Base-by-base conservation (phyloP, 2,888 invertebrate genomes). In the Ichneumoninae sp. region DNA sequence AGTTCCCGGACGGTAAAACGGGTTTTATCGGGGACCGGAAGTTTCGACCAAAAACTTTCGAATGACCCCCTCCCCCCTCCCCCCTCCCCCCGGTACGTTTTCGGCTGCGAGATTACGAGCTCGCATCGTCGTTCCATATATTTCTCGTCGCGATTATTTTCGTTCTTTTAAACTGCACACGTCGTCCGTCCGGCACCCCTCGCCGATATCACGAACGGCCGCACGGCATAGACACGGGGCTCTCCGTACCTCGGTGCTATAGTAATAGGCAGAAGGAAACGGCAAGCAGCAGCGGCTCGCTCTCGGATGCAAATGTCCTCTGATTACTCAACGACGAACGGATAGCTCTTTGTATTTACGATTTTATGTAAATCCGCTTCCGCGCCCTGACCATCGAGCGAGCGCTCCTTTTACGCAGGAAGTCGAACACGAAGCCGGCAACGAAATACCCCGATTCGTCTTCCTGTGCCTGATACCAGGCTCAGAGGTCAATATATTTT, bases 281-380 rank as follows among this genome's bases (percentile, higher is more conserved):
- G 16, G 13, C 63, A 33, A 47, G 57, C 47, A 68, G 79, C 71
- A 57, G 65, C 68, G 71, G 65, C 16, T 50, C 74, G 84, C 57
- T 83, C 85, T 78, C 78, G 69, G 87, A 88, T 88, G 88, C 86
- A 87, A 89, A 88, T 88, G 85, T 84, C 85, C 83, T 82, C 81
- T 85, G 89, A 89, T 89, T 88, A 87, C 85, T 73, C 80, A 83
- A 87, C 85, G 81, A 83, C 85, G 50, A 85, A 85, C 83, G 86
- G 81, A 83, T 75, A 83, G 83, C 81, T 83, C 85, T 81, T 85
- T 82, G 87, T 88, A 87, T 88, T 89, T 87, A 87, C 87, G 86
- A 87, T 87, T 88, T 87, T 83, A 89, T 89, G 88, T 86, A 87
- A 89, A 89, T 89, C 84, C 65, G 74, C 82, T 86, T 85, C 78